Conservation (phyloP, 2,888 invertebrate species). For the Cataglyphis livida region DNA sequence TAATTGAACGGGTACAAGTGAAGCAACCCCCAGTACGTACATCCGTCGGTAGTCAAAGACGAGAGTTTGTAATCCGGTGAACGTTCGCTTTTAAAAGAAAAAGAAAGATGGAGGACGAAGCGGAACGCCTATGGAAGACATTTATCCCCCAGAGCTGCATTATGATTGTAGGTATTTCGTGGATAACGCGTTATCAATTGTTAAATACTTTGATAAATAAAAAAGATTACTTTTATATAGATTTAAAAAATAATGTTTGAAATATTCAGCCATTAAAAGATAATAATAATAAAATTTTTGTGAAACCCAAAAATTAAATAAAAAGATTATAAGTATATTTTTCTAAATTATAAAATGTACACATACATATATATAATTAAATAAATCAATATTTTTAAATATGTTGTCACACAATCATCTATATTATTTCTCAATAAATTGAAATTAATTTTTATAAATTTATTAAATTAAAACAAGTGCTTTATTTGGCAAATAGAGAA, state of each 20-base stretch:
- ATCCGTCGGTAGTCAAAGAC: constrained; percentile 37
- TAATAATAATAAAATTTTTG: constrained; percentile 14
- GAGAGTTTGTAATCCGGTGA: constrained; percentile 55
- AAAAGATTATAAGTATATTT: background rate
- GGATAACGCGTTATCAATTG: background rate
- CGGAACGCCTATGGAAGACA: constrained; percentile 70
- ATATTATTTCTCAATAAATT: background rate
- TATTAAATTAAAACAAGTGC: background rate
- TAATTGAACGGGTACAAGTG: constrained; percentile 74
- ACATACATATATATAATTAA: background rate
- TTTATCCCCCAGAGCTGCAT: constrained; percentile 16
- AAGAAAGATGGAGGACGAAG: constrained; percentile 72
- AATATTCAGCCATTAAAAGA: background rate
- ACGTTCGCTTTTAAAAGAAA: constrained; percentile 66
- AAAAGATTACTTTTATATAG: background rate
- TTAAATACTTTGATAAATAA: background rate
- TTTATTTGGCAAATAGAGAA: background rate
- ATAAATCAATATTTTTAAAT: background rate
- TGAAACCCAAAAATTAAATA: background rate
- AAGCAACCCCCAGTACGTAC: constrained; percentile 62
- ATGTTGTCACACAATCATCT: background rate
- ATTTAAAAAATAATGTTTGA: constrained; percentile 14
- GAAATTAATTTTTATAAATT: background rate
- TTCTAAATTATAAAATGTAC: background rate
- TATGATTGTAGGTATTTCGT: background rate